Conservation (phyloP, 1,140 invertebrate species). For the Pollicipes pollicipes region DNA sequence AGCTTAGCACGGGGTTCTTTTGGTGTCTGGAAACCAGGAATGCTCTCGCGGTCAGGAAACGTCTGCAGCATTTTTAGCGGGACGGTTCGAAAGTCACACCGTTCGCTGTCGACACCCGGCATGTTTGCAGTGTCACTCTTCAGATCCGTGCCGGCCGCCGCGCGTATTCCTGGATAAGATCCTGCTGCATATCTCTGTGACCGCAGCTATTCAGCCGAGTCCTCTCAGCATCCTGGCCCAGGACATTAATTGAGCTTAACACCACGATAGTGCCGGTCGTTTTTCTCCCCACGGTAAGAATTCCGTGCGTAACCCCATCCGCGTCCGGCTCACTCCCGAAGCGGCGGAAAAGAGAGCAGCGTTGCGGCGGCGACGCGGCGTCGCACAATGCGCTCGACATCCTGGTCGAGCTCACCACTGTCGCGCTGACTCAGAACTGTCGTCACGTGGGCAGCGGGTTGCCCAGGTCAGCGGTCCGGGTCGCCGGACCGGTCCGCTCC, state of each 20-base stretch:
- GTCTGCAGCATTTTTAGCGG: neutral
- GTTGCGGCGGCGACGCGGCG: neutral
- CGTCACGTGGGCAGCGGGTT: neutral
- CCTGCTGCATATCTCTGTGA: neutral
- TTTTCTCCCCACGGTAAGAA: neutral
- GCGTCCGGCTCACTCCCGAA: neutral
- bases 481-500: no score
- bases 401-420: neutral
- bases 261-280: no score
- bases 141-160: neutral
- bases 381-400: neutral
- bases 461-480: no score
- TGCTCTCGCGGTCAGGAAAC: neutral
- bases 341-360: neutral
- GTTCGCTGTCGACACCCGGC: neutral
- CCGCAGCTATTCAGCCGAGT: neutral
- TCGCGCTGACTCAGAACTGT: neutral
- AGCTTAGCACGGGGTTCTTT: neutral
- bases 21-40: neutral
- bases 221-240: neutral
- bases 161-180: neutral
- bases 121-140: neutral
- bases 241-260: neutral
- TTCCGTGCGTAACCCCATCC: neutral
- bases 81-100: neutral